Percentiles rank a stretch among this genome's conserved stretches.
Conservation (phyloP, 1,140 invertebrate genomes). For the Protaetia brevitarsis region DNA sequence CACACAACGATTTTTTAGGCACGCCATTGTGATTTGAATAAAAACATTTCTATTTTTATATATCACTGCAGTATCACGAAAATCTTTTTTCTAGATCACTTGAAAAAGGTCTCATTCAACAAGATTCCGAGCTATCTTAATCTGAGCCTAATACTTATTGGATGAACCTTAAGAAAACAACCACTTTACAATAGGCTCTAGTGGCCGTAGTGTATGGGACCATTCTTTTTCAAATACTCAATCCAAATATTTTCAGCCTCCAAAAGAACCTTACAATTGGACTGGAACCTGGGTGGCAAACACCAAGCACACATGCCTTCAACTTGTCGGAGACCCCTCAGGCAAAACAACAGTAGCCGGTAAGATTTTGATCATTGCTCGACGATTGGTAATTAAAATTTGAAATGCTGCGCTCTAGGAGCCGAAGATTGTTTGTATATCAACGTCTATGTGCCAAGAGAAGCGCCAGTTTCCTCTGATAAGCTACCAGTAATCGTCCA, state of each 20-base stretch:
- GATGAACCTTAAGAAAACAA: neutral
- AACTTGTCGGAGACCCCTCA: neutral
- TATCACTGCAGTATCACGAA: no score
- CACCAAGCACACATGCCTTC: neutral
- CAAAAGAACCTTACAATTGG: conserved; percentile 19
- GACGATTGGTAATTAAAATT: neutral
- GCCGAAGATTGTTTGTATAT: conserved; percentile 56
- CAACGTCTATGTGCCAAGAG: conserved; percentile 50
- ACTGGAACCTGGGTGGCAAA: conserved; percentile 19
- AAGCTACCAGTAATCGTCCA: conserved; percentile 53
- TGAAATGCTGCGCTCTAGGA: neutral
- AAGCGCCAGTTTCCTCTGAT: conserved; percentile 37
- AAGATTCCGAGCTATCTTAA: no score
- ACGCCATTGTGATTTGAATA: no score
- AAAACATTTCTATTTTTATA: no score
- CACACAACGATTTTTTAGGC: no score
- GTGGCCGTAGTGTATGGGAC: neutral
- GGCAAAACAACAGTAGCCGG: neutral
- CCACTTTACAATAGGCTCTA: neutral
- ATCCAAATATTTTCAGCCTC: neutral
- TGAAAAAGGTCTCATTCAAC: no score
- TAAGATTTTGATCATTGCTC: neutral
- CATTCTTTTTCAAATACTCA: neutral
- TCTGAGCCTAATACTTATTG: no score
- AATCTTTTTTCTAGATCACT: no score